phyloP scores from a whole-genome alignment of 2,113 vertebrate genomes.

The Mus spicilegus region DNA sequence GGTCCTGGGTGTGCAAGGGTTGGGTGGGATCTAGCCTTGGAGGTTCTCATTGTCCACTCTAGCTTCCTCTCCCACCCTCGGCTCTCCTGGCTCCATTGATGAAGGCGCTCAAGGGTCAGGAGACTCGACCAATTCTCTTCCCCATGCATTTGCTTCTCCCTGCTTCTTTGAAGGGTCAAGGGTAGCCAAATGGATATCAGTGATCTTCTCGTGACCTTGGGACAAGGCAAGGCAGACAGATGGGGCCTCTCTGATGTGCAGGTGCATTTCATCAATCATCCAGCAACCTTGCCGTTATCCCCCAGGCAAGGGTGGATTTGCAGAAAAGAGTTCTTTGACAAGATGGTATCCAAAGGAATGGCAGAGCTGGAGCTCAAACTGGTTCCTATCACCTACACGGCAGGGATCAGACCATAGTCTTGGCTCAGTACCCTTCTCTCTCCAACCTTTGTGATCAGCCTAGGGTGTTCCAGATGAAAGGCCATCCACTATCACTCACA shows the following conservation, averaged over 20 bases:
- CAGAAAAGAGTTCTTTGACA: background rate
- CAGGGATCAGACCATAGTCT: background rate
- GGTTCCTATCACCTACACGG: background rate
- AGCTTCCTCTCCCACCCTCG: background rate
- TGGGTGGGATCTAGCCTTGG: rapidly evolving
- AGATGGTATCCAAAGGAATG: background rate
- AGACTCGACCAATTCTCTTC: background rate
- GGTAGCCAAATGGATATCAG: rapidly evolving
- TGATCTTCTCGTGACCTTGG: background rate
- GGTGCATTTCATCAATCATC: background rate
- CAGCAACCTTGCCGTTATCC: rapidly evolving
- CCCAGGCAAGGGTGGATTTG: background rate
- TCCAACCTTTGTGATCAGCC: background rate
- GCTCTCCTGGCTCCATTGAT: background rate
- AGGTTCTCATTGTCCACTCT: background rate
- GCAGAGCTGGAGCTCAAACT: background rate
- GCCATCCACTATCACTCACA: too few relatives aligned
- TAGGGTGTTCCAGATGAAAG: background rate
- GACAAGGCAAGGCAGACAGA: background rate
- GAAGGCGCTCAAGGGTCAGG: background rate
- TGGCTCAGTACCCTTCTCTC: background rate
- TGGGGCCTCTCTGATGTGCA: rapidly evolving
- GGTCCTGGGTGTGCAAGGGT: rapidly evolving
- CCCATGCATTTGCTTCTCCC: too few relatives aligned
- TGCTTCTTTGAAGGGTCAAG: background rate